A percentile compares a stretch with the other conserved stretches of the same genome.
Conservation (phyloP, 2,113 vertebrate species). For the Phasianus colchicus region DNA sequence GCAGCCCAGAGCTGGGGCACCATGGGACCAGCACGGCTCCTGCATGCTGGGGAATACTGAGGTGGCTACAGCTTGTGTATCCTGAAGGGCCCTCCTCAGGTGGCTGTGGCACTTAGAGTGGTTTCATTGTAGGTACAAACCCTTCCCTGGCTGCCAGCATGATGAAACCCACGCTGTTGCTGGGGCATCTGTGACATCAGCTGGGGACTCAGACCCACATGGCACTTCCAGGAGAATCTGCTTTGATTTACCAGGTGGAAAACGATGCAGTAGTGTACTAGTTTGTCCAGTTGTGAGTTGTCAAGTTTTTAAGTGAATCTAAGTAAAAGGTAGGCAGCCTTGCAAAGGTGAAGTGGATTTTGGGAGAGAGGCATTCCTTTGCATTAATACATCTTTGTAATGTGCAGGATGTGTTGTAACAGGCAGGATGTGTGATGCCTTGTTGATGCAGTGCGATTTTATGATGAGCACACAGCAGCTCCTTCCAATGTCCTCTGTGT, state of each 20-base stretch:
- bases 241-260: neutral
- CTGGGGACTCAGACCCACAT: neutral
- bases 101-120: neutral
- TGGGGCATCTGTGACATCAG: neutral
- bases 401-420: neutral
- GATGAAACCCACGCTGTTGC: too few relatives aligned
- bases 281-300: neutral
- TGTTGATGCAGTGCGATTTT: too few relatives aligned
- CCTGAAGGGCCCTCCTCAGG: neutral
- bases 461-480: neutral
- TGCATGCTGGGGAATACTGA: neutral
- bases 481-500: neutral
- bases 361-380: neutral
- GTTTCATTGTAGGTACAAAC: neutral
- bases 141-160: neutral
- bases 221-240: neutral
- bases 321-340: neutral
- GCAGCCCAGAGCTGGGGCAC: too few relatives aligned
- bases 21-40: too few relatives aligned
- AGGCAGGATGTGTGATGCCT: too few relatives aligned
- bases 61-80: neutral
- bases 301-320: neutral
- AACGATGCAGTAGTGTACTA: neutral
- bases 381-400: neutral
- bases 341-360: neutral